phyloP scores from a whole-genome alignment of 2,888 invertebrate species.

The Aphidoletes aphidimyza region DNA sequence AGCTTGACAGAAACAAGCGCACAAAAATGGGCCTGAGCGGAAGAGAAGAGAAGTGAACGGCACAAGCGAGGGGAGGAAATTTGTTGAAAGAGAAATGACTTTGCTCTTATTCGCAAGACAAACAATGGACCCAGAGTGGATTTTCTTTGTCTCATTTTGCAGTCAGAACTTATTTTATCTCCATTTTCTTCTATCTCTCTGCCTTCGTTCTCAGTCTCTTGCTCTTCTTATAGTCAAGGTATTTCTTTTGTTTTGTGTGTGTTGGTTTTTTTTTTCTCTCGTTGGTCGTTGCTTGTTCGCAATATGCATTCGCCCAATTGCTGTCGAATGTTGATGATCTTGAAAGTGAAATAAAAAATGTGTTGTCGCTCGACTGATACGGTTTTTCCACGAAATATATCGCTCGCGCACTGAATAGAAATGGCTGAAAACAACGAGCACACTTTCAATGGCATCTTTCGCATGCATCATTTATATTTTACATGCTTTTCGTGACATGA shows the following conservation, averaged over 20 bases:
- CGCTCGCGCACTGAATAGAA: background rate
- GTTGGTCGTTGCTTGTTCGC: background rate
- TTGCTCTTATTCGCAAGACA: background rate
- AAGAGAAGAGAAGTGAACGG: background rate
- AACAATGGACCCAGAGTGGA: conserved; percentile 4
- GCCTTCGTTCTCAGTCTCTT: background rate
- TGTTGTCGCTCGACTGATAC: conserved; percentile 16
- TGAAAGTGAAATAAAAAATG: conserved; percentile 51
- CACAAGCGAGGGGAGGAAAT: background rate
- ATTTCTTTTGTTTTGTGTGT: background rate
- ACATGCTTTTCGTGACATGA: conserved; percentile 51
- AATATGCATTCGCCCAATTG: background rate
- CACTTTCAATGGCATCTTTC: conserved; percentile 45
- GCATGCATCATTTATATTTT: conserved; percentile 49
- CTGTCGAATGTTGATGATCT: background rate
- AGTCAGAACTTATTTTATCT: conserved; percentile 48
- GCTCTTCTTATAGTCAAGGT: background rate
- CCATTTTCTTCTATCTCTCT: background rate
- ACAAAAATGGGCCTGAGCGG: background rate
- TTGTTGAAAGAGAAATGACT: background rate
- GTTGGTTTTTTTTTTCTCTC: background rate
- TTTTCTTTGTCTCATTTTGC: conserved; percentile 35
- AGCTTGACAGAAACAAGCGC: background rate
- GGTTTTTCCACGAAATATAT: conserved; percentile 34
- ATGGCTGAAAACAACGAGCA: background rate